phyloP scores from a whole-genome alignment of 2,888 invertebrate genomes.

The Neoscelio sp. region DNA sequence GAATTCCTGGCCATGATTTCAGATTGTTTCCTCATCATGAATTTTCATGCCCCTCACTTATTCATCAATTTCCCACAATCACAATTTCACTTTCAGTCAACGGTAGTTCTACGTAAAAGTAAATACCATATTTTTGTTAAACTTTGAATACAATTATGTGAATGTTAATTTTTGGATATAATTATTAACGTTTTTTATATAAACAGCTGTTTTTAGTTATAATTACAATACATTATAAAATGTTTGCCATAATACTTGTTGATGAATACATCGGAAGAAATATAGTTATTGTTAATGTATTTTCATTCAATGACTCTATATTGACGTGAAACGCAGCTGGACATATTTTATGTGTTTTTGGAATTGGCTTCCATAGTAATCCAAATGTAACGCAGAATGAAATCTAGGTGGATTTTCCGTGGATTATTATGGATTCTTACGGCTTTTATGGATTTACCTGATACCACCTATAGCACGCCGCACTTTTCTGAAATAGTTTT shows the following conservation, averaged over 20 bases:
- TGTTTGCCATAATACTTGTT: not conserved
- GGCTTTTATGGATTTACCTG: slow-evolving; percentile 60
- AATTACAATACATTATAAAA: too few relatives aligned
- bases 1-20: slow-evolving; percentile 44
- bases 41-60: slow-evolving; percentile 55
- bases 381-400: slow-evolving; percentile 59
- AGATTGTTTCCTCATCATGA: slow-evolving; percentile 62
- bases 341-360: slow-evolving; percentile 65
- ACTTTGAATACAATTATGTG: too few relatives aligned
- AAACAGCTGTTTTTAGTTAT: too few relatives aligned
- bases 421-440: slow-evolving; percentile 61
- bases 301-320: slow-evolving; percentile 56
- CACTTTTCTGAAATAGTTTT: slow-evolving; percentile 40
- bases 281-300: slow-evolving; percentile 54
- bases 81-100: slow-evolving; percentile 55
- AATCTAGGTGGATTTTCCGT: slow-evolving; percentile 57
- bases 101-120: too few relatives aligned
- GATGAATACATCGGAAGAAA: slow-evolving; percentile 44
- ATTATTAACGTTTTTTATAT: too few relatives aligned
- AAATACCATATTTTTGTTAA: too few relatives aligned
- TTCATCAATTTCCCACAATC: slow-evolving; percentile 55
- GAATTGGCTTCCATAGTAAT: slow-evolving; percentile 61
- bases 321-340: slow-evolving; percentile 64
- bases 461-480: slow-evolving; percentile 29
- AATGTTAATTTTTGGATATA: too few relatives aligned